These are phyloP conservation scores for Psammodynastes pulverulentus DNA, from an alignment of 2,113 vertebrate genomes.

Conservation along the genomic window DNA sequence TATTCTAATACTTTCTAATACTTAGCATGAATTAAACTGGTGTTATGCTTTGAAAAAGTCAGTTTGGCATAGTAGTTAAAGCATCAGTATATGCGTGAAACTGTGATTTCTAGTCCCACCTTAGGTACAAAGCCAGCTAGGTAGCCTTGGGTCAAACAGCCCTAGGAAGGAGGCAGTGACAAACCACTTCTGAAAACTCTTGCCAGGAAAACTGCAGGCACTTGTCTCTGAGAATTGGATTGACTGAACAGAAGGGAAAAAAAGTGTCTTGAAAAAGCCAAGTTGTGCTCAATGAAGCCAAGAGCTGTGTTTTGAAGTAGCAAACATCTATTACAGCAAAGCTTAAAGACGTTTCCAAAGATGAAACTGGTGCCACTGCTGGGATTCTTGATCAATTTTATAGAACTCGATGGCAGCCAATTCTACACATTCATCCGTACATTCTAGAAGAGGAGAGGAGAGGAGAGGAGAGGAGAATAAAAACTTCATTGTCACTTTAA, in stretches of 20 bases:
- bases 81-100: neutral
- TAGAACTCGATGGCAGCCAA: constrained; percentile 12
- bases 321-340: constrained; percentile 50
- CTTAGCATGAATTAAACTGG: constrained; percentile 44
- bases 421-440: neutral
- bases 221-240: neutral
- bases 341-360: constrained; percentile 51
- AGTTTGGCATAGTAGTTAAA: neutral
- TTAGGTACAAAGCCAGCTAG: neutral
- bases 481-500: too few species aligned
- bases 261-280: constrained; percentile 43
- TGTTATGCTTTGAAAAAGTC: constrained; percentile 43
- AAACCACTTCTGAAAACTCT: neutral
- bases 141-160: neutral
- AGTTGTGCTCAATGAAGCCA: constrained; percentile 40
- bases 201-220: neutral
- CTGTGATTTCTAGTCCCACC: neutral
- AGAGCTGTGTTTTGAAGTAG: constrained; percentile 48
- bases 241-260: neutral
- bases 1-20: too few species aligned
- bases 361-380: constrained; percentile 46
- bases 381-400: constrained; percentile 45
- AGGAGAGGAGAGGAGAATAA: too few species aligned
- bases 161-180: neutral
- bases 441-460: too few species aligned